A percentile compares a stretch with the other conserved stretches of the same genome.
Conservation (phyloP, 2,113 vertebrate genomes). For the Cepphus grylle region DNA sequence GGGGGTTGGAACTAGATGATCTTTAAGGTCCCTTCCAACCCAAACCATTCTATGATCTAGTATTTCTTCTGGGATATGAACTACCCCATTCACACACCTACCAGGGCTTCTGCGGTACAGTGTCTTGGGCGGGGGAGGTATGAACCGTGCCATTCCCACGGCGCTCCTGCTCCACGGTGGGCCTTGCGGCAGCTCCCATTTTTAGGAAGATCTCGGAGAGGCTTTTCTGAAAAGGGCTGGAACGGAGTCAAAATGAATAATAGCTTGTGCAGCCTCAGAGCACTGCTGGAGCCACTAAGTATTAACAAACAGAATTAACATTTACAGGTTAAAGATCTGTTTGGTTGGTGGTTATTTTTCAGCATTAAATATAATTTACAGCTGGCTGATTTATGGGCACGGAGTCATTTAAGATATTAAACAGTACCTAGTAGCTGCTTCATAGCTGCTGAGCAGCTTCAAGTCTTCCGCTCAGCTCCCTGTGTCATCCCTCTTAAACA, state of each 20-base stretch:
- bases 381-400: conserved; percentile 17
- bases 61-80: background rate
- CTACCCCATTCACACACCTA: background rate
- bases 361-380: conserved; percentile 42
- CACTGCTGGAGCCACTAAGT: background rate
- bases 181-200: background rate
- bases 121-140: background rate
- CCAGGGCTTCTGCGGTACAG: background rate
- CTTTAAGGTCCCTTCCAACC: too few relatives aligned
- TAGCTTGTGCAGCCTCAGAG: background rate
- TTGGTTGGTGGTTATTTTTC: conserved; percentile 53
- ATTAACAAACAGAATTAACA: conserved; percentile 61
- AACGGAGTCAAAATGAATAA: conserved; percentile 26
- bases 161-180: background rate
- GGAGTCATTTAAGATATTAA: conserved; percentile 46
- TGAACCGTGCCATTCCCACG: background rate
- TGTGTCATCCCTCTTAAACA: conserved; percentile 32
- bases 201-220: background rate
- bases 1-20: too few relatives aligned
- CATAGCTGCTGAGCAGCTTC: conserved; percentile 24
- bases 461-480: background rate
- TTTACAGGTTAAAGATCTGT: conserved; percentile 61
- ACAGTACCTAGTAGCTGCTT: conserved; percentile 11
- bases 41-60: too few relatives aligned
- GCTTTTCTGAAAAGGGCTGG: background rate